Percentiles rank a stretch among this genome's conserved stretches.
These are phyloP conservation scores for Blastobasis adustella DNA, from an alignment of 2,888 invertebrate species.

Conservation along the genomic window DNA sequence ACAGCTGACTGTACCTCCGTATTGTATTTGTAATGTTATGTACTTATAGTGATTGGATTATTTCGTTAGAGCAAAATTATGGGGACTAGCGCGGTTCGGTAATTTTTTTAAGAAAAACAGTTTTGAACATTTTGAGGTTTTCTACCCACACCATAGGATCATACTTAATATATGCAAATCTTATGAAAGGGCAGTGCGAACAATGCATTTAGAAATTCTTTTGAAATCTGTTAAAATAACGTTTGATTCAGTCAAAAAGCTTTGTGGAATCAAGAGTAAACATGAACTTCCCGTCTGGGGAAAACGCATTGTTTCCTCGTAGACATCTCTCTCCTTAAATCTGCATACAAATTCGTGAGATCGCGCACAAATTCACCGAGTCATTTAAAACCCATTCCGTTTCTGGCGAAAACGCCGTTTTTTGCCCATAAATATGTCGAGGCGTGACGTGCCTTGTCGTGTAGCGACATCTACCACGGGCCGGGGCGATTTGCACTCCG, in stretches of 20 bases:
- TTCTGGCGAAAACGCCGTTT: conserved; percentile 54
- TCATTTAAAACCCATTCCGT: conserved; percentile 69
- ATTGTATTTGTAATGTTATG: too few relatives aligned
- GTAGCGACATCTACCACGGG: conserved; percentile 41
- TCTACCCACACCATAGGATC: too few relatives aligned
- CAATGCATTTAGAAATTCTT: too few relatives aligned
- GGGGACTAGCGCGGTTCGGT: too few relatives aligned
- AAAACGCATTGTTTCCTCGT: conserved; percentile 52
- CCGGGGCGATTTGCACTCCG: conserved; percentile 28
- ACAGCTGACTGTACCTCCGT: too few relatives aligned
- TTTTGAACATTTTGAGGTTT: too few relatives aligned
- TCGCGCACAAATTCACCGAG: conserved; percentile 65
- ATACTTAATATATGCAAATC: too few relatives aligned
- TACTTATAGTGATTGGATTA: too few relatives aligned
- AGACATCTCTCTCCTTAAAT: conserved; percentile 63
- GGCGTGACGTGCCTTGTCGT: conserved; percentile 40
- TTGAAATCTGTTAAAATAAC: too few relatives aligned
- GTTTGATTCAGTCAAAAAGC: background rate
- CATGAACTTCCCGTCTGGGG: conserved; percentile 53
- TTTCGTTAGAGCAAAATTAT: too few relatives aligned
- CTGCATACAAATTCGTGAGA: conserved; percentile 67
- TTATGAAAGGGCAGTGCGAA: too few relatives aligned
- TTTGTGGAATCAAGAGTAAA: conserved; percentile 39
- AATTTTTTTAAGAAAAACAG: too few relatives aligned
- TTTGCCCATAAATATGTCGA: conserved; percentile 62